phyloP scores from a whole-genome alignment of 2,888 invertebrate genomes.

The Agrotis puta region DNA sequence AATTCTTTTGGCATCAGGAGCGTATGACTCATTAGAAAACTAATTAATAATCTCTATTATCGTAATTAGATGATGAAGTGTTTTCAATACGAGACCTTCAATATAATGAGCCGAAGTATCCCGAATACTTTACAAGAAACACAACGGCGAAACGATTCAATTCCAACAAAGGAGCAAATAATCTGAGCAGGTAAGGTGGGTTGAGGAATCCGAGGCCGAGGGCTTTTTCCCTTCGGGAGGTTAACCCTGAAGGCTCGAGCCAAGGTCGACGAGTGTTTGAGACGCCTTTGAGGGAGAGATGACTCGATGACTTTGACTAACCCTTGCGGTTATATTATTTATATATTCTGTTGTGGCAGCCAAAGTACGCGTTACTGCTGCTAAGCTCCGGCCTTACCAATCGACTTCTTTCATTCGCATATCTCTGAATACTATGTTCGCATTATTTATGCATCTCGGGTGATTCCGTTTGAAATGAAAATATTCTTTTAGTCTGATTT shows the following conservation, averaged over 20 bases:
- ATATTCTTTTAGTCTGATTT: conserved; percentile 21
- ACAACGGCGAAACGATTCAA: conserved; percentile 62
- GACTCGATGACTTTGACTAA: conserved; percentile 85
- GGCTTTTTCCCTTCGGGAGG: conserved; percentile 82
- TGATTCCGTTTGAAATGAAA: conserved; percentile 13
- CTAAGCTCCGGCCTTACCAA: conserved; percentile 64
- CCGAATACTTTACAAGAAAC: conserved; percentile 61
- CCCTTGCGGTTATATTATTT: conserved; percentile 78
- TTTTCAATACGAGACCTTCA: conserved; percentile 20
- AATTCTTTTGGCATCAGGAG: not conserved
- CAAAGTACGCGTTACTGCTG: conserved; percentile 81
- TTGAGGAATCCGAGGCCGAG: conserved; percentile 78
- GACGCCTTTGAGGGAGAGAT: conserved; percentile 82
- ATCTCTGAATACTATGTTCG: conserved; percentile 43
- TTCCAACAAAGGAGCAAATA: conserved; percentile 74
- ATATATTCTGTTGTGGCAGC: conserved; percentile 75
- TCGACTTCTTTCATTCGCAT: conserved; percentile 54
- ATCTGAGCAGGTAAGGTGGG: conserved; percentile 78
- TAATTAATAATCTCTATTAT: conserved; percentile 17
- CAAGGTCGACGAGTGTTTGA: conserved; percentile 84
- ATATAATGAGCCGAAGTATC: conserved; percentile 30
- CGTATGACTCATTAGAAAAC: not conserved
- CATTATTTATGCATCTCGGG: conserved; percentile 27
- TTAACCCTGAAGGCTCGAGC: conserved; percentile 81
- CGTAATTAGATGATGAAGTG: not conserved